Evolutionary conservation across 2,888 invertebrate genomes (phyloP), one percentile per base, ranked within the genome.

Genomic region (Polymixis lichenea): DNA sequence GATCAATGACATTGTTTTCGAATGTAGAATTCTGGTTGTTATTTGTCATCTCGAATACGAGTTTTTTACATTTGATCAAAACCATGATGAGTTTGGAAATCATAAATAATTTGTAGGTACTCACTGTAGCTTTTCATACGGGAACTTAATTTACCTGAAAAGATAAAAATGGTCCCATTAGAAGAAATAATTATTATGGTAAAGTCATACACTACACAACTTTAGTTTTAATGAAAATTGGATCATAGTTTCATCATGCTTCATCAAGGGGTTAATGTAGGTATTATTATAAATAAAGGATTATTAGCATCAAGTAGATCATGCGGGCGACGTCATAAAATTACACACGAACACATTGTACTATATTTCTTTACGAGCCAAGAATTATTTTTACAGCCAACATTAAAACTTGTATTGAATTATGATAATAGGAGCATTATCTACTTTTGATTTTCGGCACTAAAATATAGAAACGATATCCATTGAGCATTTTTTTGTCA

Each of bases 301-400:
- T 87, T 85, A 85, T 82, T 80, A 78, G 73, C 72, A 80, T 73
- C 67, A 86, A 86, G 75, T 87, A 88, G 87, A 85, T 78, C 81
- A 91, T 90, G 95, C 96, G 95, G 95, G 96, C 86, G 78, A 87
- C 75, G 86, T 89, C 89, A 91, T 95, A 93, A 95, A 94, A 93
- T 93, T 89, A 92, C 51, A 89, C 91, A 93, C 90, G 91, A 90
- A 91, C 83, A 83, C 89, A 90, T 89, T 90, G 91, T 90, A 91
- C 90, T 92, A 91, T 91, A 92, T 91, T 90, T 90, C 84, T 95
- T 95, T 94, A 95, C 91, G 93, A 90, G 87, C 88, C 83, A 90
- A 89, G 89, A 93, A 93, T 94, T 89, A 92, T 93, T 95, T 82
- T 93, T 93, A 94, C 91, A 86, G 87, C 91, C 81, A 85, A 89